Conservation (phyloP, 2,797 vertebrate species). For the Necrosyrtes monachus region DNA sequence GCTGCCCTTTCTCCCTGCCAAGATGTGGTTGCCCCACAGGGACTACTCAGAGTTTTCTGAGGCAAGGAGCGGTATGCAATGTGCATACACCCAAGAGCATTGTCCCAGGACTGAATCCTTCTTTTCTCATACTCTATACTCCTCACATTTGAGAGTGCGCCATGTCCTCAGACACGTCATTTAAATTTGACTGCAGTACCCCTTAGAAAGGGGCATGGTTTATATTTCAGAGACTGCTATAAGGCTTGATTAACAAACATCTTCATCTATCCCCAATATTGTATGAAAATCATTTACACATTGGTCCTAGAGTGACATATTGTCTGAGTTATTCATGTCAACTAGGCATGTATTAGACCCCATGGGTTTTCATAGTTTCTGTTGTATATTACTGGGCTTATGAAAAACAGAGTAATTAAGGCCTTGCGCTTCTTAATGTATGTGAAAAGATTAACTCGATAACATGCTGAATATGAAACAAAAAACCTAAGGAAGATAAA, state of each 20-base stretch:
- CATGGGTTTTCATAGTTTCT: background rate
- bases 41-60: background rate
- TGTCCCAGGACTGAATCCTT: background rate
- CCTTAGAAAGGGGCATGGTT: background rate
- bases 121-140: background rate
- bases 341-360: background rate
- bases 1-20: background rate
- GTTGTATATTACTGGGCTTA: background rate
- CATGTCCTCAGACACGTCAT: background rate
- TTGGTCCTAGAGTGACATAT: background rate
- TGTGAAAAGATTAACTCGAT: background rate
- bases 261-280: background rate
- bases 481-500: background rate
- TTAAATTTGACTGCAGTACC: background rate
- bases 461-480: background rate
- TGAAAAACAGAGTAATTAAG: background rate
- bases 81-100: background rate
- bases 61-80: rapidly evolving
- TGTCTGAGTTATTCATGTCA: background rate
- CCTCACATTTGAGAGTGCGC: background rate
- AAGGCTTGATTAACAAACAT: background rate
- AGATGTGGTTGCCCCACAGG: background rate
- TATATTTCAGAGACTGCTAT: background rate
- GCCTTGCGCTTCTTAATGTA: background rate
- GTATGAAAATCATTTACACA: background rate